A percentile compares a stretch with the other conserved stretches of the same genome.
phyloP scores from a whole-genome alignment of 2,113 vertebrate species.

The human (Homo sapiens) region DNA sequence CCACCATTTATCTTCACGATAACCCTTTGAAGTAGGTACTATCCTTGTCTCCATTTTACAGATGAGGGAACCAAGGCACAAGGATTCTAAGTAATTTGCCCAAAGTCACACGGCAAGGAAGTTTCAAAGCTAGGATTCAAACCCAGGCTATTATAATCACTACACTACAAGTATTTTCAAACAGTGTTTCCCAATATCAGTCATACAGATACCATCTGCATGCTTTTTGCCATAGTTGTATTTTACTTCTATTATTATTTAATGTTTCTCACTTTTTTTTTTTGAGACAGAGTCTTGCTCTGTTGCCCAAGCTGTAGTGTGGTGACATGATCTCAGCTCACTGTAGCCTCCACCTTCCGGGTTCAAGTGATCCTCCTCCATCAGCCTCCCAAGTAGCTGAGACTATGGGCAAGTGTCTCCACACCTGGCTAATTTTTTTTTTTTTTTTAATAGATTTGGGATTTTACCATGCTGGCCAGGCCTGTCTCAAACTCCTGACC shows the following conservation, averaged over 20 bases:
- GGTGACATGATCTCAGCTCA: too few species aligned
- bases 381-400: too few species aligned
- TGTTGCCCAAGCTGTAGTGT: too few species aligned
- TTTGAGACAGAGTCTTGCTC: too few species aligned
- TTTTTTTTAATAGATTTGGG: too few species aligned
- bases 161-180: not conserved
- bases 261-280: not conserved
- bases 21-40: not conserved
- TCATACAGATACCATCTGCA: not conserved
- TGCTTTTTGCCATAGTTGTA: not conserved
- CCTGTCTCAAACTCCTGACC: too few species aligned
- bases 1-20: not conserved
- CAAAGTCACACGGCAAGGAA: not conserved
- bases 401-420: too few species aligned
- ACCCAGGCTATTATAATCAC: not conserved
- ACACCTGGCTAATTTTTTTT: too few species aligned
- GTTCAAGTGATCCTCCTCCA: too few species aligned
- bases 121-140: not conserved
- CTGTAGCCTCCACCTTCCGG: too few species aligned
- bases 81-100: not conserved
- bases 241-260: not conserved
- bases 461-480: too few species aligned
- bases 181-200: not conserved
- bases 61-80: not conserved
- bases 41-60: not conserved